These are phyloP conservation scores for Amiota mariae DNA, from an alignment of 2,888 invertebrate species.

Conservation along the genomic window DNA sequence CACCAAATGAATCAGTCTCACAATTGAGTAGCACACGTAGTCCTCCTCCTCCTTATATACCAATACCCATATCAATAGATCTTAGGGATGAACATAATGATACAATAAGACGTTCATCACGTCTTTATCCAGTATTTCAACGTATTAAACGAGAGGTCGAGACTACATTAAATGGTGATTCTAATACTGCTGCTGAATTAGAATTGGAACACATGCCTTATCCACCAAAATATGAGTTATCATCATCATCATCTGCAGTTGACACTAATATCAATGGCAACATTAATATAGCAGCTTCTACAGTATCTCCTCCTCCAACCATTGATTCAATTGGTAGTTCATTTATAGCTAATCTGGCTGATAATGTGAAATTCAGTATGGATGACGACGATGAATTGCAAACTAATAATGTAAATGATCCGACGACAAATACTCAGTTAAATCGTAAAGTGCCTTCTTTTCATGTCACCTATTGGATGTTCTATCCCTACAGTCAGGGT, in stretches of 20 bases:
- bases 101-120: slow-evolving; percentile 66
- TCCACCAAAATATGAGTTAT: not conserved
- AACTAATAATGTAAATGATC: slow-evolving; percentile 54
- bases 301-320: slow-evolving; percentile 46
- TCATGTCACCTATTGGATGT: slow-evolving; percentile 82
- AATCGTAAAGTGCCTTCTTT: slow-evolving; percentile 73
- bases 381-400: slow-evolving; percentile 43
- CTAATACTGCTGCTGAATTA: slow-evolving; percentile 30
- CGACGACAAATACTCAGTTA: slow-evolving; percentile 20
- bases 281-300: slow-evolving; percentile 54
- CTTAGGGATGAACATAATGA: slow-evolving; percentile 61
- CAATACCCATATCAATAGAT: slow-evolving; percentile 68
- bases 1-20: slow-evolving; percentile 30
- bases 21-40: slow-evolving; percentile 58
- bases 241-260: not conserved
- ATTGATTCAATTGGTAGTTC: slow-evolving; percentile 4
- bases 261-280: not conserved
- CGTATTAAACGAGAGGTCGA: slow-evolving; percentile 55
- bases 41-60: slow-evolving; percentile 57
- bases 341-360: slow-evolving; percentile 71
- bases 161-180: not conserved
- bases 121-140: slow-evolving; percentile 66
- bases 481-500: slow-evolving; percentile 80
- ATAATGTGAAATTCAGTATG: slow-evolving; percentile 71
- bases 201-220: slow-evolving; percentile 7